Evolutionary conservation across 2,888 invertebrate species (phyloP), one percentile per base, ranked within the genome.

Genomic region (Bibio marci): DNA sequence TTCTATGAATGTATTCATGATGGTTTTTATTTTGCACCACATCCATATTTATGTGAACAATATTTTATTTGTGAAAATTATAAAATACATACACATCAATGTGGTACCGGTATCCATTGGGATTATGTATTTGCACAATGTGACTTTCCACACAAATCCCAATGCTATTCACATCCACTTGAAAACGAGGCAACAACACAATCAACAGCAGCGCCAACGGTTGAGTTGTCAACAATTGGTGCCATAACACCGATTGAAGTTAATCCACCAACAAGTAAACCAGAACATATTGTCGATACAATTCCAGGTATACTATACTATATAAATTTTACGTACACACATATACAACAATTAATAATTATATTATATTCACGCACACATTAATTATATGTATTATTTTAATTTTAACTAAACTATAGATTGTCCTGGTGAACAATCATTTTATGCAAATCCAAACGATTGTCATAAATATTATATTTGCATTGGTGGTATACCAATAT

Each of bases 401-500:
- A n/a, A 30, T 30, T n/a, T 8, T 30, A 8, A 5, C 30, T 17
- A 19, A 11, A 8, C 13, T 22, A 13, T 35, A 35, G 45, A 38
- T 2, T 58, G 58, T 36, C 53, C 55, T 0, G 41, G 45, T 1
- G 37, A 47, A 15, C 55, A 56, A 45, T 50, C 49, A 27, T 58
- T 58, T 44, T 42, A 53, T 31, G 47, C 59, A 3, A 51, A 56
- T 47, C 46, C 50, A 3, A 44, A 49, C 7, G 54, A 59, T 35
- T 59, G 59, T 37, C 50, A 47, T 38, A 56, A 56, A 44, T 59
- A 59, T 32, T 59, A 50, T 36, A 59, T 59, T 33, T 59, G 59
- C 38, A 57, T 59, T 14, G 43, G 48, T 3, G 57, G 56, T 13
- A 51, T 49, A 42, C 53, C 58, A 3, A 52, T 58, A 28, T 37